Percentiles rank a stretch among this genome's conserved stretches.
Evolutionary conservation across 2,888 invertebrate genomes (phyloP).

Genomic region (Drosophila helvetica): DNA sequence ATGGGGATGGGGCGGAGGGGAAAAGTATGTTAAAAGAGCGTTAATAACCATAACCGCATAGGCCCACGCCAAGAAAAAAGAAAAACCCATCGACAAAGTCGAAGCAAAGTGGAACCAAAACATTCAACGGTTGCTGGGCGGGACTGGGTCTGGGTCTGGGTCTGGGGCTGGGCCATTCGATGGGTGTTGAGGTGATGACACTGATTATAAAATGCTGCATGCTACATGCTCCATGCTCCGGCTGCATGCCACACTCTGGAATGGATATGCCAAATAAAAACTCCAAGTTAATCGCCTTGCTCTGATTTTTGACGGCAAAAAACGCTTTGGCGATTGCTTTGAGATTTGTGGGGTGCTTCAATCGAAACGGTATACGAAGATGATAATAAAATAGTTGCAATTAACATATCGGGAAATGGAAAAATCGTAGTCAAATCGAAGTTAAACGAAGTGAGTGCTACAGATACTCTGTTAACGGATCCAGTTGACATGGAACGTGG

Average conservation of each 20-base stretch:
- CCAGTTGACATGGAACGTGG: no score
- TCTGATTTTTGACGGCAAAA: slow-evolving; percentile 21
- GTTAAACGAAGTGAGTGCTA: no score
- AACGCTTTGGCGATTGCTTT: slow-evolving; percentile 19
- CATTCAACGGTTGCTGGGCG: neutral
- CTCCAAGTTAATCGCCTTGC: slow-evolving; percentile 25
- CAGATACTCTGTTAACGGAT: no score
- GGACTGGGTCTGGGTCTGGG: slow-evolving; percentile 41
- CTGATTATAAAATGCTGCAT: slow-evolving; percentile 67
- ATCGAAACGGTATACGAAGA: neutral
- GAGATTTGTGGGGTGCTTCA: slow-evolving; percentile 26
- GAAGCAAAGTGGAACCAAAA: slow-evolving; percentile 25
- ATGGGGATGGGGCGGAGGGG: slow-evolving; percentile 6
- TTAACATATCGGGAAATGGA: no score
- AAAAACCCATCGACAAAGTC: slow-evolving; percentile 18
- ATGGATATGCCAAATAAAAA: slow-evolving; percentile 32
- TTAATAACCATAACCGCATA: slow-evolving; percentile 69
- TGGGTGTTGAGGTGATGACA: slow-evolving; percentile 73
- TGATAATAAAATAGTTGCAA: neutral
- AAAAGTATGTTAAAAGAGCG: slow-evolving; percentile 54
- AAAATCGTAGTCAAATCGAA: no score
- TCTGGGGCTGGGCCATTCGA: slow-evolving; percentile 29
- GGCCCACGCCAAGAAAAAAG: slow-evolving; percentile 59
- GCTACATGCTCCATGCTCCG: neutral
- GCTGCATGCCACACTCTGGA: slow-evolving; percentile 4